Evolutionary conservation across 2,797 vertebrate genomes (phyloP).

Genomic region (Pangasius mekongensis): DNA sequence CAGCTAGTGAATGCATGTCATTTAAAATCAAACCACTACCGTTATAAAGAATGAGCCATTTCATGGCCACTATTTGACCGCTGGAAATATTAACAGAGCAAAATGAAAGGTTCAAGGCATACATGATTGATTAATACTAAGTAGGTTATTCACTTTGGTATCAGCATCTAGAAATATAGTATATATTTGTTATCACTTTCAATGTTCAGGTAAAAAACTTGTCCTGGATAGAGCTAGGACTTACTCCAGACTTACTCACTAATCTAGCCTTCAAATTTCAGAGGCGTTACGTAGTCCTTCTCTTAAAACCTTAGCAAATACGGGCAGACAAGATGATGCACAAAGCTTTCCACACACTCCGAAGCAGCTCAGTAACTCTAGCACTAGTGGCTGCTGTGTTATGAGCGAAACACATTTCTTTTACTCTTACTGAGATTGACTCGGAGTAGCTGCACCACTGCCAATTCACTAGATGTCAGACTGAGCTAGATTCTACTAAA

Average conservation of each 20-base stretch:
- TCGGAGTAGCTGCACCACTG: neutral
- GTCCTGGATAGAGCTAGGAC: neutral
- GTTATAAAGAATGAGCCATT: neutral
- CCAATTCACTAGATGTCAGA: conserved; percentile 9
- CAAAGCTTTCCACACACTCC: neutral
- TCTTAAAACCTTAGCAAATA: neutral
- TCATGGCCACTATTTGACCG: neutral
- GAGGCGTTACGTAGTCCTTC: neutral
- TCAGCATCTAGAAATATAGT: neutral
- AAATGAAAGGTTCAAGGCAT: neutral
- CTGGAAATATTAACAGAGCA: neutral
- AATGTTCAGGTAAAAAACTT: neutral
- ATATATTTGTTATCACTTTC: neutral
- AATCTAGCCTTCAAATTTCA: neutral
- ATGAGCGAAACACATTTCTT: neutral
- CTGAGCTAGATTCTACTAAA: conserved; percentile 19
- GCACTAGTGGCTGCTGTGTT: neutral
- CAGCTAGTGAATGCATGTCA: neutral
- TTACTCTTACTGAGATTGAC: conserved; percentile 5
- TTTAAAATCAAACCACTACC: neutral
- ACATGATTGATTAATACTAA: neutral
- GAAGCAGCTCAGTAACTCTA: neutral
- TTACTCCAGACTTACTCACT: neutral
- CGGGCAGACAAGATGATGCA: neutral
- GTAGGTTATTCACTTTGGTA: neutral